phyloP scores from a whole-genome alignment of 2,888 invertebrate species.

The Andrena flavipes region DNA sequence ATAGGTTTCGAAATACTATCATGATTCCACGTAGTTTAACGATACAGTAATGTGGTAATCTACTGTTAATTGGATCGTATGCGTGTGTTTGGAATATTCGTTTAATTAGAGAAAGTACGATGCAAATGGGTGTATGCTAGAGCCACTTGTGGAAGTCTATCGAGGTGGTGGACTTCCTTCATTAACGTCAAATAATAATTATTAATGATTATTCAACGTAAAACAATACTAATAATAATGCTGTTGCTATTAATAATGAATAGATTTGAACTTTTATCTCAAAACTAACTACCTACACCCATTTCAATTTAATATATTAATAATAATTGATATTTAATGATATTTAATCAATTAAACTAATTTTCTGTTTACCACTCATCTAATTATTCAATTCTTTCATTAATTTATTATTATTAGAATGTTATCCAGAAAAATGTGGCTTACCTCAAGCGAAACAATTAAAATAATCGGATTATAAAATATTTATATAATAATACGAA shows the following conservation, averaged over 20 bases:
- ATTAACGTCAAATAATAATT: background rate
- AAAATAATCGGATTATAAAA: conserved; percentile 16
- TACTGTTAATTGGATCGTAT: conserved; percentile 23
- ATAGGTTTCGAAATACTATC: background rate
- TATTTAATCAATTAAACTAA: too few species aligned
- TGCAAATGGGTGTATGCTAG: background rate
- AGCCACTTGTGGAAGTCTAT: background rate
- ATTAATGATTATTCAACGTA: background rate
- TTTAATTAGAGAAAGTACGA: conserved; percentile 17
- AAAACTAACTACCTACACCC: too few species aligned
- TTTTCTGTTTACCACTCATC: too few species aligned
- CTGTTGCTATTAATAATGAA: too few species aligned
- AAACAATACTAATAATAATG: background rate
- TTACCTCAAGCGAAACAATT: conserved; percentile 7
- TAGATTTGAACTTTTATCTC: too few species aligned
- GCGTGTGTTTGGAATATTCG: background rate
- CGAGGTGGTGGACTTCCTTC: background rate
- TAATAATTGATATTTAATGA: too few species aligned
- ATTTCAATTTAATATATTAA: too few species aligned
- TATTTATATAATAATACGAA: background rate
- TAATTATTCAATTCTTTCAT: too few species aligned
- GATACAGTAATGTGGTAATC: background rate
- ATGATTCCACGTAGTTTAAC: background rate
- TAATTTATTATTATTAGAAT: too few species aligned
- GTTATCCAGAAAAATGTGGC: too few species aligned